Conservation (phyloP, 2,888 invertebrate species). For the Drosophila helvetica region DNA sequence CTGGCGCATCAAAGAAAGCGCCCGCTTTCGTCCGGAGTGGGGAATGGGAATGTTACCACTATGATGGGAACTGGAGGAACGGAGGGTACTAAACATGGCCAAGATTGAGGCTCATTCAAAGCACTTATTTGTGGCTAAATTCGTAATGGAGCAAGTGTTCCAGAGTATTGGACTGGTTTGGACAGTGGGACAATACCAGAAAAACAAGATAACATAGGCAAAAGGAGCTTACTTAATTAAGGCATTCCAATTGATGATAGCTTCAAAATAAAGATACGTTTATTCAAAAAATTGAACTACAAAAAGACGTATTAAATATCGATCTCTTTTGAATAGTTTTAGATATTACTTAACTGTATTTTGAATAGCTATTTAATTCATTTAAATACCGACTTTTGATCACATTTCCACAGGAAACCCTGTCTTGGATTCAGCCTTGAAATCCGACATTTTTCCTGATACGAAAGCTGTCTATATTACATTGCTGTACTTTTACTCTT, state of each 20-base stretch:
- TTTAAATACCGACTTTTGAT: no score
- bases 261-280: not conserved
- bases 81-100: not conserved
- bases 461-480: no score
- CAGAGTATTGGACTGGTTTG: slow-evolving; percentile 9
- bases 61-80: not conserved
- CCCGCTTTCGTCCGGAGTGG: slow-evolving; percentile 1
- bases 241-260: not conserved
- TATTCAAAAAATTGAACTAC: no score
- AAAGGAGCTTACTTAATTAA: not conserved
- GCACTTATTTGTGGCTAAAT: slow-evolving; percentile 23
- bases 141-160: slow-evolving; percentile 16
- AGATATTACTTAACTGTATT: no score
- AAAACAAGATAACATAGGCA: not conserved
- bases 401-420: no score
- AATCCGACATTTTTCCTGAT: no score
- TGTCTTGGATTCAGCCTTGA: no score
- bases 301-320: no score
- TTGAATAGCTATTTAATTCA: no score
- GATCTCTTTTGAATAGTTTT: no score
- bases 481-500: no score
- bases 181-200: slow-evolving; percentile 18
- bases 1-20: slow-evolving; percentile 35
- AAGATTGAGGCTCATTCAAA: slow-evolving; percentile 27
- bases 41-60: not conserved